Evolutionary conservation across 2,888 invertebrate genomes (phyloP).

Genomic region (Standfussiana lucernea): DNA sequence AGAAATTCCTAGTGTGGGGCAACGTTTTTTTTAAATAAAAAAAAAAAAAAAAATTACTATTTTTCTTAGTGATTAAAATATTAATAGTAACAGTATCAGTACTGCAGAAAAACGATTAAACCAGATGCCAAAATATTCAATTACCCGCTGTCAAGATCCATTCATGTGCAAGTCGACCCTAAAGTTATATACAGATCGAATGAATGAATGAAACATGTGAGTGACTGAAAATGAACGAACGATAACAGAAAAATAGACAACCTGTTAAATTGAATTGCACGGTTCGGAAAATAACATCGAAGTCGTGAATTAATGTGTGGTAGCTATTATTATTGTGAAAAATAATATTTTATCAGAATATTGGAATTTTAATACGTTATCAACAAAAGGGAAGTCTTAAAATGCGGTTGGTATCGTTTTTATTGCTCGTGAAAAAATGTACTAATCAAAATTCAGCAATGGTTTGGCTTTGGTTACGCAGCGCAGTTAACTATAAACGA

Average conservation of each 20-base stretch:
- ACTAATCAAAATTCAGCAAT: background rate
- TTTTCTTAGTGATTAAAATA: background rate
- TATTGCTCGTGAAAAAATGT: background rate
- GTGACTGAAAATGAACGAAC: slow-evolving; percentile 43
- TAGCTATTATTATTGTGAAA: slow-evolving; percentile 1
- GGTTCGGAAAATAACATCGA: slow-evolving; percentile 24
- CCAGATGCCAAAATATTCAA: background rate
- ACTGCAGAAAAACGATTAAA: background rate
- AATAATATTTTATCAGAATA: slow-evolving; percentile 13
- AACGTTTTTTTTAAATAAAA: too few relatives aligned
- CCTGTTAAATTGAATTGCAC: slow-evolving; percentile 37
- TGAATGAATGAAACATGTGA: slow-evolving; percentile 36
- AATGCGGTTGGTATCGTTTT: background rate
- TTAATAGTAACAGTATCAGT: background rate
- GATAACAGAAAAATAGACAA: slow-evolving; percentile 43
- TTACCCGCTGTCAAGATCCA: slow-evolving; percentile 25
- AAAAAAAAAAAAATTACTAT: too few relatives aligned
- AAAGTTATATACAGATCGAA: slow-evolving; percentile 26
- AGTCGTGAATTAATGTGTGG: slow-evolving; percentile 5
- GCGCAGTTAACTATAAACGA: background rate
- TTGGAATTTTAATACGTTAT: background rate
- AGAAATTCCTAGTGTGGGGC: too few relatives aligned
- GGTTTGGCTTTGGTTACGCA: background rate
- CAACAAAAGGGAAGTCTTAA: background rate
- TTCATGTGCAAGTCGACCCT: slow-evolving; percentile 26